Base-by-base conservation (phyloP, 2,113 vertebrate species). In the Zeus faber region DNA sequence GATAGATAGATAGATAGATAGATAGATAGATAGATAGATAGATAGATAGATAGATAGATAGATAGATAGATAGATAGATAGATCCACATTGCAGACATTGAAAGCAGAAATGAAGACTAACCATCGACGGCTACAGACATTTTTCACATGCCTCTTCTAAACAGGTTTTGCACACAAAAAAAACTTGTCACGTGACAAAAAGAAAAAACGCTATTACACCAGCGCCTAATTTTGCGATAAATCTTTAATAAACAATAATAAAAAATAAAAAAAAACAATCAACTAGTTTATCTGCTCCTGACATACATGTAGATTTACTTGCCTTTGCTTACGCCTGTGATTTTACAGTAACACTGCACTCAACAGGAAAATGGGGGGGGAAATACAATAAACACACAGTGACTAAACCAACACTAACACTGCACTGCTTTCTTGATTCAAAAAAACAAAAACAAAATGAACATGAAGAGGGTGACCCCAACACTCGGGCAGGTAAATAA, bases 131-230 rank as follows among this genome's bases (percentile, higher is more conserved):
- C 71, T 59, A 82, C 70, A 72, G 69, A 70, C 83, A 80, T 70
- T 62, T 66, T 72, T 65, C 58, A 37, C 63, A 0, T 52, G 21
- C 23, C 35, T 80, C 63, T 70, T 80, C 80, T 73, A 54, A 63
- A 79, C 57, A 72, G 69, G 81, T 82, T 82, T 82, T 82, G 79
- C 74, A 81, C 74, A 82, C 70, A 37, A 37, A 37, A 37, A 14
- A 6, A 37, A 37, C 9, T n/a, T n/a, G n/a, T n/a, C n/a, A n/a
- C n/a, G n/a, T n/a, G n/a, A n/a, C n/a, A n/a, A n/a, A 29, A 29
- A 29, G 4, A 29, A 29, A 29, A 29, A 29, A 29, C 4, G 27
- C 4, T 29, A 29, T 9, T 5, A 29, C 4, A n/a, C n/a, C n/a
- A n/a, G n/a, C n/a, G n/a, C n/a, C n/a, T n/a, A n/a, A n/a, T n/a